phyloP scores from a whole-genome alignment of 2,113 vertebrate genomes.

The Struthio camelus region DNA sequence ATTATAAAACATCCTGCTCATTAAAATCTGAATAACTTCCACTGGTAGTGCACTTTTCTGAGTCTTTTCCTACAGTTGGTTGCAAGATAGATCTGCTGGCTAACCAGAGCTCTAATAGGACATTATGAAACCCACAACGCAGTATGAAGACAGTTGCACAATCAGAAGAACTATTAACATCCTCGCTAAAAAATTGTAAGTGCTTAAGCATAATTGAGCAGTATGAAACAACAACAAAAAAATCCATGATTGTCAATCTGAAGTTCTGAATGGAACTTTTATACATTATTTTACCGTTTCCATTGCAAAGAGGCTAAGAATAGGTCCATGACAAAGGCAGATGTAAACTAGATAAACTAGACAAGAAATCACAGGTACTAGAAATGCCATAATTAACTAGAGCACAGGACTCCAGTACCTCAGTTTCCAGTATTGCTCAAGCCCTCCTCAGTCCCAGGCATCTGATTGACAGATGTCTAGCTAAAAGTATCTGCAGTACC shows the following conservation, averaged over 20 bases:
- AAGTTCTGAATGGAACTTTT: not conserved
- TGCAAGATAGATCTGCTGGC: slow-evolving; percentile 34
- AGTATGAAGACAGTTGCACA: slow-evolving; percentile 30
- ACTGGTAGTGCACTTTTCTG: slow-evolving; percentile 41
- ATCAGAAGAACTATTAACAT: slow-evolving; percentile 15
- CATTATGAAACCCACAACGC: slow-evolving; percentile 47
- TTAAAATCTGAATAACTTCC: slow-evolving; percentile 58
- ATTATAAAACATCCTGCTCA: slow-evolving; percentile 43
- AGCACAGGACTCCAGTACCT: not conserved
- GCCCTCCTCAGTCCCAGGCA: not conserved
- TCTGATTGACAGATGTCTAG: fast-evolving
- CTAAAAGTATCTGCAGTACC: not conserved
- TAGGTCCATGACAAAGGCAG: not conserved
- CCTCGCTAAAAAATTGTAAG: not conserved
- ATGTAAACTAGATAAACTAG: not conserved
- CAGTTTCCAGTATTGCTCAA: not conserved
- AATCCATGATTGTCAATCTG: not conserved
- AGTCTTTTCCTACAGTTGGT: slow-evolving; percentile 44
- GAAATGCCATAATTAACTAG: not conserved
- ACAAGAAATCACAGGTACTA: not conserved
- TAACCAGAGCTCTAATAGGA: slow-evolving; percentile 46
- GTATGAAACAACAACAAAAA: not conserved
- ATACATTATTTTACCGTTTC: not conserved
- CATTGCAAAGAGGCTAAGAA: not conserved
- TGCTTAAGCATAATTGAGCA: not conserved